These are phyloP conservation scores for Allobates femoralis DNA, from an alignment of 2,797 vertebrate genomes.

Conservation along the genomic window DNA sequence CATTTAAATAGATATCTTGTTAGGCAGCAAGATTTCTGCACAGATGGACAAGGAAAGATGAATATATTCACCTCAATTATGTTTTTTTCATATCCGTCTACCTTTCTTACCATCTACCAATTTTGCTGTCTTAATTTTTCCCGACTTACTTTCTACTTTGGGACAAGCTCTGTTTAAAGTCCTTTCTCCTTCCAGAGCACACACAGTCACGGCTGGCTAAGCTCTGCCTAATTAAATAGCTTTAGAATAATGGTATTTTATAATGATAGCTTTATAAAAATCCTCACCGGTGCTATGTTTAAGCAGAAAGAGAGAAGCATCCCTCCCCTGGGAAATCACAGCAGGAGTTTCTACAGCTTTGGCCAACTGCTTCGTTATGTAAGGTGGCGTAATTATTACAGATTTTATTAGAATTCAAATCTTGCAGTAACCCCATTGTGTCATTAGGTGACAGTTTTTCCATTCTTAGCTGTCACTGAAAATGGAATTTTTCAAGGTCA, in stretches of 20 bases:
- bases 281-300: constrained; percentile 56
- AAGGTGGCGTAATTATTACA: constrained; percentile 62
- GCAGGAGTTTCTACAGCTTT: constrained; percentile 60
- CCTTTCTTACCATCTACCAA: constrained; percentile 14
- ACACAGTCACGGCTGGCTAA: constrained; percentile 61
- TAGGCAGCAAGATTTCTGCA: background rate
- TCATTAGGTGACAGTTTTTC: constrained; percentile 63
- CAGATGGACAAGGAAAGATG: background rate
- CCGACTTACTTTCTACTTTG: constrained; percentile 55
- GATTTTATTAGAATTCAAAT: constrained; percentile 62
- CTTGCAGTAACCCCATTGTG: constrained; percentile 58
- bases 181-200: constrained; percentile 52
- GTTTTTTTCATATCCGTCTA: background rate
- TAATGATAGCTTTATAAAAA: constrained; percentile 65
- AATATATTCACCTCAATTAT: constrained; percentile 19
- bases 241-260: constrained; percentile 65
- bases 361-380: constrained; percentile 62
- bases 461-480: constrained; percentile 50
- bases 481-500: constrained; percentile 55
- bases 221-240: constrained; percentile 63
- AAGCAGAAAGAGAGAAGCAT: constrained; percentile 57
- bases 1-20: background rate
- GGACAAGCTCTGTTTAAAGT: constrained; percentile 57
- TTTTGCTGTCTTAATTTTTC: constrained; percentile 39
- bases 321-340: constrained; percentile 63